Evolutionary conservation across 2,797 vertebrate species (phyloP).

Genomic region (Oryzias dopingdopingensis): DNA sequence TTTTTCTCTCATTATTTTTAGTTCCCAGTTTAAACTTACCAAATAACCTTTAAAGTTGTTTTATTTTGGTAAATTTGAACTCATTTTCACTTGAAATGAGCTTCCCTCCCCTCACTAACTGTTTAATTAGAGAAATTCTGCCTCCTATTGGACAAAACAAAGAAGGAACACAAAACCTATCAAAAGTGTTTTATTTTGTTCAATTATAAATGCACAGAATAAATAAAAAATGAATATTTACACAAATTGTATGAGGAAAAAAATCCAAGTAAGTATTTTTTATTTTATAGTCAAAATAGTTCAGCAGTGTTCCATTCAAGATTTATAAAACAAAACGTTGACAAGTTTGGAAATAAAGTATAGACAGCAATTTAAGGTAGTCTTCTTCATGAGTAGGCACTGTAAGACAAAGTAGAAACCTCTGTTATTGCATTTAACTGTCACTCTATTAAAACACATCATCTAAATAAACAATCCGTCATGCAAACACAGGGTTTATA

Average conservation of each 20-base stretch:
- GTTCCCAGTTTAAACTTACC: not conserved
- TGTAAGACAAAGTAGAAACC: conserved; percentile 52
- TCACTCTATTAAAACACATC: not conserved
- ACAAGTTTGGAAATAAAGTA: not conserved
- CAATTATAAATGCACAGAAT: not conserved
- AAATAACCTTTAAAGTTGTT: no score
- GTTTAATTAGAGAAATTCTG: conserved; percentile 34
- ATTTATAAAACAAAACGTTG: not conserved
- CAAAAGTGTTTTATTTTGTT: not conserved
- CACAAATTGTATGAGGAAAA: conserved; percentile 5
- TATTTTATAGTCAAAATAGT: not conserved
- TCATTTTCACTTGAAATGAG: no score
- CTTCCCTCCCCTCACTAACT: not conserved
- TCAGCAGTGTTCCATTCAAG: not conserved
- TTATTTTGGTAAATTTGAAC: no score
- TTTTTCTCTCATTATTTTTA: not conserved
- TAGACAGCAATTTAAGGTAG: not conserved
- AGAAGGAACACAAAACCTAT: conserved; percentile 3
- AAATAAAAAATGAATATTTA: not conserved
- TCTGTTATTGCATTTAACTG: not conserved
- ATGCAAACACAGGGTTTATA: no score
- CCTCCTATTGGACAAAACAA: conserved; percentile 61
- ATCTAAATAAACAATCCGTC: not conserved
- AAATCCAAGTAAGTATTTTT: not conserved
- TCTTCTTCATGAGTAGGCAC: conserved; percentile 45